A percentile compares a stretch with the other conserved stretches of the same genome.
These are phyloP conservation scores for Scolopax rusticola DNA, from an alignment of 2,797 vertebrate genomes.

Conservation along the genomic window DNA sequence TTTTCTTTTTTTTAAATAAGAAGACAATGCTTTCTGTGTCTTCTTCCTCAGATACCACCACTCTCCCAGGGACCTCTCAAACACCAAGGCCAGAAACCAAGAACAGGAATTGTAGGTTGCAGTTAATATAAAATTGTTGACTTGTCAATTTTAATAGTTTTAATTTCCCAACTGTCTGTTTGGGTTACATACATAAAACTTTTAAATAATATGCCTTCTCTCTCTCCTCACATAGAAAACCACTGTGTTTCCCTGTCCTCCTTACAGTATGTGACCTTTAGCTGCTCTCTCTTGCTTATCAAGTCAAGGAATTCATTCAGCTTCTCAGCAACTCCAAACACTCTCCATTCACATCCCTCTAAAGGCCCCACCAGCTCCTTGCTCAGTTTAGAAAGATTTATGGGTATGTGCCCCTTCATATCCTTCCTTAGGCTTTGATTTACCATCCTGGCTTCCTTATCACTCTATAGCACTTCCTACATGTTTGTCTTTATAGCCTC, in stretches of 20 bases:
- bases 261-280: conserved; percentile 16
- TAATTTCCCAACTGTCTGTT: conserved; percentile 67
- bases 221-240: conserved; percentile 25
- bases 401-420: background rate
- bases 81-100: conserved; percentile 29
- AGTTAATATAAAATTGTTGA: conserved; percentile 61
- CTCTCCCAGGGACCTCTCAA: conserved; percentile 50
- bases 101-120: conserved; percentile 24
- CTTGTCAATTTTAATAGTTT: conserved; percentile 62
- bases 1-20: background rate
- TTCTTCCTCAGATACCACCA: conserved; percentile 6
- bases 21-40: conserved; percentile 5
- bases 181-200: conserved; percentile 57
- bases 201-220: conserved; percentile 43
- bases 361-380: conserved; percentile 5
- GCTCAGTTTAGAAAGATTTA: conserved; percentile 47
- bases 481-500: conserved; percentile 2
- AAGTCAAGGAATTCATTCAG: conserved; percentile 52
- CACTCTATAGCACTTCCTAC: conserved; percentile 40
- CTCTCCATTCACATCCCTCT: conserved; percentile 27
- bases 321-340: conserved; percentile 14
- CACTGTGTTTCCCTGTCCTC: conserved; percentile 24
- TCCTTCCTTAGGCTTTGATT: conserved; percentile 60
- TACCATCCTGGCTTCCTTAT: conserved; percentile 59
- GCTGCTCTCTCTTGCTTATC: conserved; percentile 48